These are phyloP conservation scores for Alcedo quadribrachys DNA, from an alignment of 2,797 vertebrate genomes.

Conservation along the genomic window DNA sequence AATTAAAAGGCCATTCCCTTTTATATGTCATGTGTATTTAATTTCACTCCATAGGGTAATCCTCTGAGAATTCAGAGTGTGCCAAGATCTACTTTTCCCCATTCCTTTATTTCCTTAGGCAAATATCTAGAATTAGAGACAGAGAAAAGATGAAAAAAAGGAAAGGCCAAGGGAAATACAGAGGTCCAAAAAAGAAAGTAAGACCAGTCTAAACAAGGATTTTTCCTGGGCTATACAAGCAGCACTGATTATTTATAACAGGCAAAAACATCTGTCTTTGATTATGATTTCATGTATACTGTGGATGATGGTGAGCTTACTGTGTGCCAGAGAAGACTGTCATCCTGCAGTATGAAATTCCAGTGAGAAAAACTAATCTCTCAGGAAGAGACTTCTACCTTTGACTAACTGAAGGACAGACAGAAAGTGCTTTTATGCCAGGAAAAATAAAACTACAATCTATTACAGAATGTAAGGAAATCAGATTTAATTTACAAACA, in stretches of 20 bases:
- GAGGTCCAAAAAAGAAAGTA: conserved; percentile 65
- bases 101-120: conserved; percentile 71
- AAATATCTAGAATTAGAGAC: conserved; percentile 70
- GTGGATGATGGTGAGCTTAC: conserved; percentile 53
- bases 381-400: conserved; percentile 75
- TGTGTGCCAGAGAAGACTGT: conserved; percentile 65
- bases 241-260: conserved; percentile 71
- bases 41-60: conserved; percentile 75
- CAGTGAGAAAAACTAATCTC: conserved; percentile 73
- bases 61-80: conserved; percentile 60
- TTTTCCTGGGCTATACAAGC: conserved; percentile 63
- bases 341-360: conserved; percentile 71
- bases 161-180: conserved; percentile 62
- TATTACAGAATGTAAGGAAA: conserved; percentile 68
- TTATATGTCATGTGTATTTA: conserved; percentile 77
- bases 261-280: conserved; percentile 74
- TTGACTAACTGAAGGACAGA: conserved; percentile 75
- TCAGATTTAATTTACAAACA: conserved; percentile 53
- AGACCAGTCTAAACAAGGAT: conserved; percentile 75
- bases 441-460: conserved; percentile 78
- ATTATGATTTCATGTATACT: conserved; percentile 78
- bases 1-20: conserved; percentile 68
- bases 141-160: conserved; percentile 65
- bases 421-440: conserved; percentile 71
- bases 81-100: conserved; percentile 76